Percentiles rank a stretch among this genome's conserved stretches.
Conservation (phyloP, 2,797 vertebrate genomes). For the Lates japonicus region DNA sequence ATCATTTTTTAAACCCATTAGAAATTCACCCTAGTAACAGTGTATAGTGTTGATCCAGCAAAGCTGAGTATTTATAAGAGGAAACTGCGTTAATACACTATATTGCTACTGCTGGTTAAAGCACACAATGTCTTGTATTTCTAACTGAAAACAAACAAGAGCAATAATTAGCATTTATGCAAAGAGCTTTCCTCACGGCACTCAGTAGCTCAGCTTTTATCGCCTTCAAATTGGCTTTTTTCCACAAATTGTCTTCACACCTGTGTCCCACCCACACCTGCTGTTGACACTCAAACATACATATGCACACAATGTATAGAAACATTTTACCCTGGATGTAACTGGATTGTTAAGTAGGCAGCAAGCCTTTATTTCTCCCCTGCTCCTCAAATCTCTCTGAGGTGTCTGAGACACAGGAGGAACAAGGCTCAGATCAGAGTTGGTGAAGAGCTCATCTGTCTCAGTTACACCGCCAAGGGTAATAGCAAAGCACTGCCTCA, state of each 20-base stretch:
- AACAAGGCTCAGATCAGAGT: slow-evolving; percentile 37
- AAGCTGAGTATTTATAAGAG: background rate
- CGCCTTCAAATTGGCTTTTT: slow-evolving; percentile 46
- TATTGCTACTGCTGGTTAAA: slow-evolving; percentile 4
- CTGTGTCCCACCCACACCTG: slow-evolving; percentile 45
- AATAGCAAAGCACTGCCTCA: background rate
- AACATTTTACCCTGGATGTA: slow-evolving; percentile 47
- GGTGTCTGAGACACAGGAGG: slow-evolving; percentile 22
- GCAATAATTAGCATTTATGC: slow-evolving; percentile 45
- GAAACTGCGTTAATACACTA: background rate
- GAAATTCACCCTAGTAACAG: background rate
- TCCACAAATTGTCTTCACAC: slow-evolving; percentile 27
- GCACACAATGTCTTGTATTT: slow-evolving; percentile 17
- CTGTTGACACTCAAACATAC: slow-evolving; percentile 33
- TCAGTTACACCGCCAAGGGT: background rate
- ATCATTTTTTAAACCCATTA: background rate
- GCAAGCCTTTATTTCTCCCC: slow-evolving; percentile 6
- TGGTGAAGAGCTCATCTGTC: slow-evolving; percentile 30
- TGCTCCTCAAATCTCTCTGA: slow-evolving; percentile 38
- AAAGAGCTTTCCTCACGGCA: slow-evolving; percentile 23
- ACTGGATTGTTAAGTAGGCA: slow-evolving; percentile 50
- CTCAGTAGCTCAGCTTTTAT: slow-evolving; percentile 41
- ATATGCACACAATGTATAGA: slow-evolving; percentile 25
- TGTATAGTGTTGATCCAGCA: slow-evolving; percentile 5
- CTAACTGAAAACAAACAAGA: slow-evolving; percentile 48